A percentile compares a stretch with the other conserved stretches of the same genome.
Evolutionary conservation across 2,888 invertebrate genomes (phyloP).

Genomic region (Noctua fimbriata): DNA sequence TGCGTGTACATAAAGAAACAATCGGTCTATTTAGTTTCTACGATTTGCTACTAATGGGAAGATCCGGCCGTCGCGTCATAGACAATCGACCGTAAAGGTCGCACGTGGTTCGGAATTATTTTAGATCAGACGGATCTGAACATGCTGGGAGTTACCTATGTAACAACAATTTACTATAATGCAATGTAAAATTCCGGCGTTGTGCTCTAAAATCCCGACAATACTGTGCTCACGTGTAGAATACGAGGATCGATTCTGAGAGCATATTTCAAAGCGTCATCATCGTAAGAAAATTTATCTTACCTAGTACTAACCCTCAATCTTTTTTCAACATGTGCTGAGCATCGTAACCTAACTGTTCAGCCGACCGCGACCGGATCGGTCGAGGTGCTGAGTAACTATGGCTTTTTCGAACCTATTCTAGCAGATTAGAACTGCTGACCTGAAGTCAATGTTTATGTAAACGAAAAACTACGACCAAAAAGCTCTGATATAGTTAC

Average conservation of each 20-base stretch:
- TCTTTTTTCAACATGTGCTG: background rate
- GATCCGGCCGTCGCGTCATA: conserved; percentile 1
- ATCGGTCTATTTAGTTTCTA: conserved; percentile 1
- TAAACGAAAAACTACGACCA: background rate
- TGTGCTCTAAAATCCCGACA: background rate
- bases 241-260: background rate
- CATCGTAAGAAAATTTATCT: background rate
- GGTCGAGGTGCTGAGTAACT: conserved; percentile 1
- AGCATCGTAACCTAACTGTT: conserved; percentile 3
- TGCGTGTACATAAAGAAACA: background rate
- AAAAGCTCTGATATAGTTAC: background rate
- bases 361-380: conserved; percentile 8
- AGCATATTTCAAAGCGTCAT: background rate
- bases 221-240: too few relatives aligned
- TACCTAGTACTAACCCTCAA: background rate
- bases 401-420: background rate
- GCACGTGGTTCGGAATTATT: background rate
- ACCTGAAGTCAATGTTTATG: background rate
- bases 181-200: background rate
- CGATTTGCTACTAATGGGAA: conserved; percentile 8
- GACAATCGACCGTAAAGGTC: background rate
- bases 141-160: background rate
- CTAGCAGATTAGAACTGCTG: background rate
- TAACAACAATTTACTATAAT: background rate
- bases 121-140: background rate